Evolutionary conservation across 2,797 vertebrate species (phyloP).

Genomic region (Vultur gryphus): DNA sequence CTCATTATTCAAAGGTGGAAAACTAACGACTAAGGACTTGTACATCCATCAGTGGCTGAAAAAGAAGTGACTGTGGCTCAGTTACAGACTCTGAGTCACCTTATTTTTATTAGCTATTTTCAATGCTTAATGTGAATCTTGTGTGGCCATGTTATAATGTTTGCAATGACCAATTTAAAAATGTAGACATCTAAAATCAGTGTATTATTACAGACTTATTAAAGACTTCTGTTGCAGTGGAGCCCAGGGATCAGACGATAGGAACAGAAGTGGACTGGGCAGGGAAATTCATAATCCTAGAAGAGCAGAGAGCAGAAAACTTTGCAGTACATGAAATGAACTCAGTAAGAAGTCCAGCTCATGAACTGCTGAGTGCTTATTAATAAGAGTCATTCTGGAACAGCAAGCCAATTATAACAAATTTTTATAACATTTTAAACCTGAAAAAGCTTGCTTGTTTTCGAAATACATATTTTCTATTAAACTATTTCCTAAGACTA

Average conservation of each 20-base stretch:
- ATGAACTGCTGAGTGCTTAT: not conserved
- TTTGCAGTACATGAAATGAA: not conserved
- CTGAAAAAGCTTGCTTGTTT: not conserved
- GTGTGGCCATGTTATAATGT: not conserved
- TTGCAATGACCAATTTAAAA: not conserved
- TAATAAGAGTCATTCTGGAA: not conserved
- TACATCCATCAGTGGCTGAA: not conserved
- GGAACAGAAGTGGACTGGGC: not conserved
- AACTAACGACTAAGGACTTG: not conserved
- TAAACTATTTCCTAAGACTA: not conserved
- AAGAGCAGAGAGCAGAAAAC: not conserved
- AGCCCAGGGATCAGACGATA: not conserved
- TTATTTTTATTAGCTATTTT: not conserved
- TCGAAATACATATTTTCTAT: not conserved
- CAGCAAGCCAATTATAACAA: conserved; percentile 27
- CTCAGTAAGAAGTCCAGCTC: not conserved
- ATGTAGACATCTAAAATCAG: not conserved
- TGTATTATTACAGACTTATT: not conserved
- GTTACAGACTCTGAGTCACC: not conserved
- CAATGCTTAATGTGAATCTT: not conserved
- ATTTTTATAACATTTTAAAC: not conserved
- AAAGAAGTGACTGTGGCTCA: not conserved
- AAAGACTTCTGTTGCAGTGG: not conserved
- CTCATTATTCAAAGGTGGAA: not conserved
- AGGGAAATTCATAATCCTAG: not conserved